Percentiles rank a stretch among this genome's conserved stretches.
phyloP scores from a whole-genome alignment of 2,113 vertebrate genomes.

The Eidolon helvum region DNA sequence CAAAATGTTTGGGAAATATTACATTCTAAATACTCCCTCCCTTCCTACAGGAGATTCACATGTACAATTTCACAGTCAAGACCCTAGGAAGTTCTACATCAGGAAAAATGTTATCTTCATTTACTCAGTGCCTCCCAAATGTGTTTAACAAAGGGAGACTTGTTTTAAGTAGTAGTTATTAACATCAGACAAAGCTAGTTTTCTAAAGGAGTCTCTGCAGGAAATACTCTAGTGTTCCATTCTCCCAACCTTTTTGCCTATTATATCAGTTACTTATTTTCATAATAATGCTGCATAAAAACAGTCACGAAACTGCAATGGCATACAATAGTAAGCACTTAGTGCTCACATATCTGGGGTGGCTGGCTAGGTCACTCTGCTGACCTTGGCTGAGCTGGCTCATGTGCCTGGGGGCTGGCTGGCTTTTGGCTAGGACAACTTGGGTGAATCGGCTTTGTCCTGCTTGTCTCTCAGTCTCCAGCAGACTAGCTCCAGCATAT shows the following conservation, averaged over 20 bases:
- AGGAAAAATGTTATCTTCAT: slow-evolving; percentile 51
- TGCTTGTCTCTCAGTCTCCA: not conserved
- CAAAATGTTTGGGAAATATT: not conserved
- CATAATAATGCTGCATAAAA: slow-evolving; percentile 36
- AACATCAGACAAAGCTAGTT: slow-evolving; percentile 45
- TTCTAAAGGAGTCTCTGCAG: slow-evolving; percentile 43
- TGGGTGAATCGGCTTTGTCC: not conserved
- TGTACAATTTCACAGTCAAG: slow-evolving; percentile 23
- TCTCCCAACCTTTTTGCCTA: slow-evolving; percentile 28
- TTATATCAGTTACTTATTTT: slow-evolving; percentile 44
- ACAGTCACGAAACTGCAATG: not conserved
- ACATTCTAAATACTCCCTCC: not conserved
- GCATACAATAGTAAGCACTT: not conserved
- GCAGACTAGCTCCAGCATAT: not conserved
- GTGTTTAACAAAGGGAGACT: not conserved
- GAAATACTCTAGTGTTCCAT: not conserved
- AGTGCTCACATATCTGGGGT: not conserved
- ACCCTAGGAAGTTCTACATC: slow-evolving; percentile 1
- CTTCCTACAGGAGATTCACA: not conserved
- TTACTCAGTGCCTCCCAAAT: slow-evolving; percentile 32
- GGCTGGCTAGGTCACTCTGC: not conserved
- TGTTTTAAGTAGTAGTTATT: slow-evolving; percentile 45
- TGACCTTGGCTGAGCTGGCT: not conserved
- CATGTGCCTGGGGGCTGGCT: not conserved
- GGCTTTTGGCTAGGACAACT: not conserved